A percentile compares a stretch with the other conserved stretches of the same genome.
These are phyloP conservation scores for Dione vanillae DNA, from an alignment of 2,888 invertebrate genomes.

Conservation along the genomic window DNA sequence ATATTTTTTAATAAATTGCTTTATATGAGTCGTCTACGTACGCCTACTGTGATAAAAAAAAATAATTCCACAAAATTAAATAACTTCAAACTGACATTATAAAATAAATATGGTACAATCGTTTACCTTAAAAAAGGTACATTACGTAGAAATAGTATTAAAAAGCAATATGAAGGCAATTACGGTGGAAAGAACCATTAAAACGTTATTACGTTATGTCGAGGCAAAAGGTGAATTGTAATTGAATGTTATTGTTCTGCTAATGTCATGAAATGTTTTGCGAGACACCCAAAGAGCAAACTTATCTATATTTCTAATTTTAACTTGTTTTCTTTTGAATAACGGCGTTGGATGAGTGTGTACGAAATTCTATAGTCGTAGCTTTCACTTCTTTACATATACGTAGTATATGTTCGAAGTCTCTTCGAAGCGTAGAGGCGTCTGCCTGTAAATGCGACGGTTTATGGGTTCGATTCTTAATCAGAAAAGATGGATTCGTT, in stretches of 20 bases:
- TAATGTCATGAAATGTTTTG: slow-evolving; percentile 8
- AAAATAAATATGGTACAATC: slow-evolving; percentile 19
- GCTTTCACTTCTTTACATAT: no score
- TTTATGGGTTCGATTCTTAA: no score
- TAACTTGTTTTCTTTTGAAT: background rate
- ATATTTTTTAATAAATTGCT: no score
- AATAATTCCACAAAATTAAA: background rate
- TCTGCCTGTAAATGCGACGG: no score
- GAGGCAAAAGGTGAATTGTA: slow-evolving; percentile 20
- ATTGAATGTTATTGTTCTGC: slow-evolving; percentile 22
- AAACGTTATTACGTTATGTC: slow-evolving; percentile 27
- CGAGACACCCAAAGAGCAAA: background rate
- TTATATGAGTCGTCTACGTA: no score
- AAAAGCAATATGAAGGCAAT: slow-evolving; percentile 25
- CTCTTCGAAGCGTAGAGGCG: no score
- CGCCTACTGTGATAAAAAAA: background rate
- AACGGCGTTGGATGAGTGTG: no score
- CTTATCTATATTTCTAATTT: background rate
- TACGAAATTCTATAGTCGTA: no score
- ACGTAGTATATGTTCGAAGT: no score
- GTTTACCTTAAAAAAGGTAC: slow-evolving; percentile 10
- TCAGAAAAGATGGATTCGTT: no score
- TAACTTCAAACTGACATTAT: background rate
- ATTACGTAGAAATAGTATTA: slow-evolving; percentile 19
- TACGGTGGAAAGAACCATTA: slow-evolving; percentile 19